phyloP scores from a whole-genome alignment of 1,140 invertebrate genomes.

The Harlomillsia oculata region DNA sequence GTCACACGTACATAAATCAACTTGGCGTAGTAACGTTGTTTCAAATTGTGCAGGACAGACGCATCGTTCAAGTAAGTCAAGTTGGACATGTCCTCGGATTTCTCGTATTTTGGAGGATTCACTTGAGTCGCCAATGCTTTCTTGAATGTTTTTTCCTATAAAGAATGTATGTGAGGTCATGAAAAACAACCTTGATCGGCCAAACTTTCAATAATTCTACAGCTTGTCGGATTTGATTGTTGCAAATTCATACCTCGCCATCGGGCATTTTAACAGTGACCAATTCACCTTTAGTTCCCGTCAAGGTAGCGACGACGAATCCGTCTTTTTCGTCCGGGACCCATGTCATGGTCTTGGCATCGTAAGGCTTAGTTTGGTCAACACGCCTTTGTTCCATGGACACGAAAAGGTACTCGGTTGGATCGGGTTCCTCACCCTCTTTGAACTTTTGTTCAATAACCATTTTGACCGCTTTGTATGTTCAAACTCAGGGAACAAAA shows the following conservation, averaged over 20 bases:
- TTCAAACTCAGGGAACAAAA: too few species aligned
- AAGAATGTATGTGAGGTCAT: not conserved
- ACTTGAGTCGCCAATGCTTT: conserved; percentile 48
- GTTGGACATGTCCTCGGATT: conserved; percentile 56
- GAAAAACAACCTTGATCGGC: not conserved
- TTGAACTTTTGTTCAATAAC: conserved; percentile 36
- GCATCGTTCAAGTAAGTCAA: conserved; percentile 58
- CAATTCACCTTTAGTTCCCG: conserved; percentile 53
- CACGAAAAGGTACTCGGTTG: conserved; percentile 42
- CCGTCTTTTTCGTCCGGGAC: conserved; percentile 54
- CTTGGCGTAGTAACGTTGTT: conserved; percentile 46
- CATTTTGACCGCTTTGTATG: conserved; percentile 18
- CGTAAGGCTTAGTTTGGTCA: conserved; percentile 48
- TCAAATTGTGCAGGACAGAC: conserved; percentile 52
- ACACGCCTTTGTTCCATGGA: conserved; percentile 44
- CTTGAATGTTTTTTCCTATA: conserved; percentile 41
- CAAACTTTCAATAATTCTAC: not conserved
- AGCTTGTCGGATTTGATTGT: not conserved
- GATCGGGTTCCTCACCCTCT: conserved; percentile 43
- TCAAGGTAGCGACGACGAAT: conserved; percentile 50
- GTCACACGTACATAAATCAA: conserved; percentile 53
- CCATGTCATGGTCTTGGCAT: conserved; percentile 57
- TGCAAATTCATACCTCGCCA: conserved; percentile 39
- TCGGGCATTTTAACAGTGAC: conserved; percentile 44
- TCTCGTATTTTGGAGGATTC: conserved; percentile 54